These are phyloP conservation scores for Platichthys flesus DNA, from an alignment of 2,113 vertebrate genomes.

Conservation along the genomic window DNA sequence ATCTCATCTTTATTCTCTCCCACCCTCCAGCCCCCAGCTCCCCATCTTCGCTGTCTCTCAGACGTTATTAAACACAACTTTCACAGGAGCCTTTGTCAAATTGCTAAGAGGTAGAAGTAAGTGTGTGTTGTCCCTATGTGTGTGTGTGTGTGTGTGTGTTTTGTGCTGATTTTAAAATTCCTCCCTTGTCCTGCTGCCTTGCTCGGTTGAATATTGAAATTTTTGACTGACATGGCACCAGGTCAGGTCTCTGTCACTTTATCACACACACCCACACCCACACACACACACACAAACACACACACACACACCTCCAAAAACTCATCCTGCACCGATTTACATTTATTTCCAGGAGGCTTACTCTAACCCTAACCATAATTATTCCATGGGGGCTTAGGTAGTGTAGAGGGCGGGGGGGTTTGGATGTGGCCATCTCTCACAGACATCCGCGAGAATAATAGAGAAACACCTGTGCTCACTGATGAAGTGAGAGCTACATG, in stretches of 20 bases:
- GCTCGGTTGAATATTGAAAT: slow-evolving; percentile 49
- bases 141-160: neutral
- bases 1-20: slow-evolving; percentile 48
- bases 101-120: slow-evolving; percentile 38
- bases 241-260: slow-evolving; percentile 44
- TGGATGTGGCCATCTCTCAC: neutral
- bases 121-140: neutral
- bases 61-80: slow-evolving; percentile 62
- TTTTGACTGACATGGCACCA: slow-evolving; percentile 24
- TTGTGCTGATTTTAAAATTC: slow-evolving; percentile 32
- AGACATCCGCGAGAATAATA: neutral
- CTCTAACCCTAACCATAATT: neutral
- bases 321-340: neutral
- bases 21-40: neutral
- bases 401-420: too few species aligned
- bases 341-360: neutral
- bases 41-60: slow-evolving; percentile 37
- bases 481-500: neutral
- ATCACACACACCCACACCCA: slow-evolving; percentile 7
- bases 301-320: slow-evolving; percentile 25
- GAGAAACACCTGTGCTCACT: neutral
- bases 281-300: slow-evolving; percentile 2
- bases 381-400: neutral
- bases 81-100: slow-evolving; percentile 50
- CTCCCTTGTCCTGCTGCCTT: slow-evolving; percentile 29